Conservation (phyloP, 2,888 invertebrate species). For the Dolichopus griseipennis region DNA sequence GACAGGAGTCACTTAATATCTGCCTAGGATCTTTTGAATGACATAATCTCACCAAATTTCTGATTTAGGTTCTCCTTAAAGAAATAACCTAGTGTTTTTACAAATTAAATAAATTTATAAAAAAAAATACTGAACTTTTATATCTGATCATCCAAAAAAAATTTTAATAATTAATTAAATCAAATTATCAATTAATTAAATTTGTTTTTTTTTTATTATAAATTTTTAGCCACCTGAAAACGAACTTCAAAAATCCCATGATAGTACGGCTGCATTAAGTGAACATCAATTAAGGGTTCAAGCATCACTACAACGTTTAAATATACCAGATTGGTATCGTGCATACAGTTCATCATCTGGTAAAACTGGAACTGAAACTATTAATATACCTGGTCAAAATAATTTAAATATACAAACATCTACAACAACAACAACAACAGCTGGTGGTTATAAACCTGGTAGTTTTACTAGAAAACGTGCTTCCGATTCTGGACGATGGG, state of each 20-base stretch:
- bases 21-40: too few relatives aligned
- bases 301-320: conserved; percentile 84
- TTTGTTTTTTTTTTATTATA: too few relatives aligned
- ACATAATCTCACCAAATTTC: too few relatives aligned
- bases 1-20: too few relatives aligned
- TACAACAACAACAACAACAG: not conserved
- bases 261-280: conserved; percentile 63
- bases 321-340: conserved; percentile 92
- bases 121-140: too few relatives aligned
- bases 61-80: too few relatives aligned
- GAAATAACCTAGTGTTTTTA: too few relatives aligned
- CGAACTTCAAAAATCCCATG: conserved; percentile 69
- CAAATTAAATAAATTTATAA: too few relatives aligned
- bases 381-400: conserved; percentile 19
- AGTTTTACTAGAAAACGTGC: conserved; percentile 73
- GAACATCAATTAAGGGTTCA: conserved; percentile 91
- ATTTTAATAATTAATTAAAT: too few relatives aligned
- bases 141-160: too few relatives aligned
- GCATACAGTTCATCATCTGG: conserved; percentile 36
- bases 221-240: conserved; percentile 77
- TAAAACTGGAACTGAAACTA: conserved; percentile 22
- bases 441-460: conserved; percentile 51
- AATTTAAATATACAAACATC: conserved; percentile 12
- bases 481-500: conserved; percentile 55
- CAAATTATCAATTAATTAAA: too few relatives aligned